Percentiles rank a stretch among this genome's conserved stretches.
Conservation (phyloP, 2,888 invertebrate genomes). For the Hoplodrina blanda region DNA sequence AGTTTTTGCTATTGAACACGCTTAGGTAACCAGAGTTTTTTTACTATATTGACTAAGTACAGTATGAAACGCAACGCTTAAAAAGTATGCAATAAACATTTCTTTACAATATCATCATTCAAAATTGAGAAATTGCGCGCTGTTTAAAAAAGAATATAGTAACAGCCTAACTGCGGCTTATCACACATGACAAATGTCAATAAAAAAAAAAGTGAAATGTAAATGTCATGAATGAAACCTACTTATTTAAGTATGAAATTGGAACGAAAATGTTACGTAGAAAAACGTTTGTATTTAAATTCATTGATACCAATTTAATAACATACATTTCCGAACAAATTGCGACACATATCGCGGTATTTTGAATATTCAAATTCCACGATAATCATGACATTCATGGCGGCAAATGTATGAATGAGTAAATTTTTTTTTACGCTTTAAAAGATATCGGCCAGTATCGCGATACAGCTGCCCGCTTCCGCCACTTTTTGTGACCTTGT, state of each 20-base stretch:
- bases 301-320: no score
- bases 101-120: conserved; percentile 24
- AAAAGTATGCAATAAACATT: conserved; percentile 23
- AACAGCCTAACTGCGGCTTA: background rate
- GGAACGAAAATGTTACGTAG: no score
- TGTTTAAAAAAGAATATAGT: conserved; percentile 23
- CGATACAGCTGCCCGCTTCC: conserved; percentile 56
- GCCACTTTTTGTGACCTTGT: conserved; percentile 54
- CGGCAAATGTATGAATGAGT: conserved; percentile 37
- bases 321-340: conserved; percentile 44
- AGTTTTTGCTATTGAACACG: conserved; percentile 1
- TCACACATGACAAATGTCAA: background rate
- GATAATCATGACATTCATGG: conserved; percentile 30
- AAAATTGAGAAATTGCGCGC: conserved; percentile 41
- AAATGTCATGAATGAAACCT: no score
- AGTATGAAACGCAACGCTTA: conserved; percentile 1
- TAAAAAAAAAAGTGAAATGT: no score
- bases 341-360: conserved; percentile 39
- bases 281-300: no score
- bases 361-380: conserved; percentile 54
- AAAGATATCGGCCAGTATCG: conserved; percentile 42
- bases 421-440: conserved; percentile 24
- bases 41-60: background rate
- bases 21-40: conserved; percentile 17
- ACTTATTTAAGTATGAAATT: no score